A percentile compares a stretch with the other conserved stretches of the same genome.
phyloP scores from a whole-genome alignment of 2,888 invertebrate species.

The Drosophila niveifrons region DNA sequence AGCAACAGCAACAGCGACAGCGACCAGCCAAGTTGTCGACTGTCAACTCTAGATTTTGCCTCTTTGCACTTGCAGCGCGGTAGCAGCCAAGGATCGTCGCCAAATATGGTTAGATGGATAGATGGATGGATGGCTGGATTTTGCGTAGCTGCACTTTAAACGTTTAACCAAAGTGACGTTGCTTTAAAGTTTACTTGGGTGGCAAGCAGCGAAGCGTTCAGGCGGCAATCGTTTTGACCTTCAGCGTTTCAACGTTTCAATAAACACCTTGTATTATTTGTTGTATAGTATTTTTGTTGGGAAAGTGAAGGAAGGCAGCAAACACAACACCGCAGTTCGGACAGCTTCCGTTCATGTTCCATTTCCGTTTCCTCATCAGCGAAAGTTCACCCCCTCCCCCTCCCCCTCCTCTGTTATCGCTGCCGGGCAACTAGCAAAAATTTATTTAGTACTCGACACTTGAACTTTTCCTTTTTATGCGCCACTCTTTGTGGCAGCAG shows the following conservation, averaged over 20 bases:
- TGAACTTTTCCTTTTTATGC: constrained; percentile 43
- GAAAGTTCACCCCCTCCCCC: neutral
- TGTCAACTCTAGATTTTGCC: constrained; percentile 35
- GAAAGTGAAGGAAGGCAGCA: neutral
- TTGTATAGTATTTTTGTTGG: no score
- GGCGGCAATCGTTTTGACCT: constrained; percentile 52
- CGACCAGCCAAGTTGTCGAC: constrained; percentile 17
- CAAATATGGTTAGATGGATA: neutral
- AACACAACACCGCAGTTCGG: constrained; percentile 19
- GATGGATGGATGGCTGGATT: neutral
- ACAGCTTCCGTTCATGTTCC: constrained; percentile 67
- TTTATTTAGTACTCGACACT: constrained; percentile 64
- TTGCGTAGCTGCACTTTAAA: constrained; percentile 6
- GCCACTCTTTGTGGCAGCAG: constrained; percentile 18
- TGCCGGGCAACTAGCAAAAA: constrained; percentile 52
- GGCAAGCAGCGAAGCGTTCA: constrained; percentile 36
- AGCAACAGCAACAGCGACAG: neutral
- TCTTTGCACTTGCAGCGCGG: constrained; percentile 6
- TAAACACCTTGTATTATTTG: constrained; percentile 34
- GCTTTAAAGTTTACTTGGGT: constrained; percentile 21
- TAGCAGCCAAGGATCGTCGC: constrained; percentile 3
- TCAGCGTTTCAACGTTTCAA: constrained; percentile 48
- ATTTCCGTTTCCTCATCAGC: constrained; percentile 72
- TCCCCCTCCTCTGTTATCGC: neutral
- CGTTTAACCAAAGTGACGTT: neutral